phyloP scores from a whole-genome alignment of 2,797 vertebrate species.

The Clarias platycephalus region DNA sequence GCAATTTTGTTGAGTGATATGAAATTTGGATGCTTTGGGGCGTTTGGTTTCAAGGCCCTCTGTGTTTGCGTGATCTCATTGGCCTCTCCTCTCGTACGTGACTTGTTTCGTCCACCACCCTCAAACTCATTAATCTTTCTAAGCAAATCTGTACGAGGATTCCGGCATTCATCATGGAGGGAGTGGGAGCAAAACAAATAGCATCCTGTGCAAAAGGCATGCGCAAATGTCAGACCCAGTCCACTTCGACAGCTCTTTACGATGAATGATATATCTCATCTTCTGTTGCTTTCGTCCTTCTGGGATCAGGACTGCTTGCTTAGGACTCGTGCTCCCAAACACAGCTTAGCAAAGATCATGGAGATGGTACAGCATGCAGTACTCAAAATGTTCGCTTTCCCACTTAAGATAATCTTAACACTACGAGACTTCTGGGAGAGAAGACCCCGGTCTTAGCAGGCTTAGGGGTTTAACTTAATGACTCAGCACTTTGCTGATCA shows the following conservation, averaged over 20 bases:
- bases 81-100: not conserved
- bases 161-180: conserved; percentile 13
- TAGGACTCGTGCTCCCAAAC: conserved; percentile 22
- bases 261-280: conserved; percentile 18
- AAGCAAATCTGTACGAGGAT: conserved; percentile 34
- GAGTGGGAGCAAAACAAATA: conserved; percentile 32
- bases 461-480: conserved; percentile 63
- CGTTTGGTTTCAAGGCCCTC: conserved; percentile 4
- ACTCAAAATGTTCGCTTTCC: not conserved
- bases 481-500: conserved; percentile 63
- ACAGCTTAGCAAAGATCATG: conserved; percentile 30
- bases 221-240: conserved; percentile 36
- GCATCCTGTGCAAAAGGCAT: conserved; percentile 21
- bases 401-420: conserved; percentile 19
- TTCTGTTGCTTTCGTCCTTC: conserved; percentile 21
- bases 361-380: not conserved
- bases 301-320: conserved; percentile 18
- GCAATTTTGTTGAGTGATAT: conserved; percentile 46
- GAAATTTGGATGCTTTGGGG: not conserved
- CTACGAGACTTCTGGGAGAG: conserved; percentile 33
- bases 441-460: conserved; percentile 53
- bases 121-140: conserved; percentile 35
- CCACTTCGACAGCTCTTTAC: conserved; percentile 12
- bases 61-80: conserved; percentile 11
- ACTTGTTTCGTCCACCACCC: conserved; percentile 14